phyloP scores from a whole-genome alignment of 2,797 vertebrate species.

The Mallotus villosus region DNA sequence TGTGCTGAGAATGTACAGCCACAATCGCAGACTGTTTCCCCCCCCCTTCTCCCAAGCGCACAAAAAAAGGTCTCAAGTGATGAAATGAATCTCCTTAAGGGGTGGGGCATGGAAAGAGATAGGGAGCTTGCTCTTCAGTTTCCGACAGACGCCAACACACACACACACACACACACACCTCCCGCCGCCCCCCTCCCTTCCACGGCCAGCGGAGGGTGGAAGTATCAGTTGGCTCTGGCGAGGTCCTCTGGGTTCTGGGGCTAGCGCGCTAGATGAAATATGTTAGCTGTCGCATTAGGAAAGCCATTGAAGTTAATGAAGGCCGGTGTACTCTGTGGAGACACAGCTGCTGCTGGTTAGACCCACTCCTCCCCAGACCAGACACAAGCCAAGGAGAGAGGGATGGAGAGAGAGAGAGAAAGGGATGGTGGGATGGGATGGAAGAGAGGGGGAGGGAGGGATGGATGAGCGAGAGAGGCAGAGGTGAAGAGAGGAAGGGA shows the following conservation, averaged over 20 bases:
- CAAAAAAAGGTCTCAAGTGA: conserved; percentile 62
- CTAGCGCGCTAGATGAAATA: conserved; percentile 78
- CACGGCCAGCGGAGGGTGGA: conserved; percentile 52
- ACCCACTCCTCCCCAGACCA: conserved; percentile 69
- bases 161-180: conserved; percentile 18
- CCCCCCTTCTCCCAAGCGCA: conserved; percentile 9
- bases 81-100: conserved; percentile 80
- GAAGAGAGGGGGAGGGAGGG: background rate
- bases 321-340: conserved; percentile 70
- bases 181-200: conserved; percentile 22
- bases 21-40: conserved; percentile 35
- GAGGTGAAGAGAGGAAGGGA: background rate
- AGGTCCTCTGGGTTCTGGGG: conserved; percentile 70
- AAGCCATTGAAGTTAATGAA: conserved; percentile 80
- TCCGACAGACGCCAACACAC: conserved; percentile 33
- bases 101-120: conserved; percentile 42
- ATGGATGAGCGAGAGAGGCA: conserved; percentile 17
- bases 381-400: conserved; percentile 51
- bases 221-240: conserved; percentile 72
- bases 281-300: conserved; percentile 74
- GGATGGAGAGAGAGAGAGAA: conserved; percentile 22
- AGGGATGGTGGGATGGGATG: background rate
- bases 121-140: conserved; percentile 71
- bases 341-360: conserved; percentile 85
- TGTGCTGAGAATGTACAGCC: conserved; percentile 59